Percentiles rank a stretch among this genome's conserved stretches.
Evolutionary conservation across 2,888 invertebrate species (phyloP).

Genomic region (Blera fallax): DNA sequence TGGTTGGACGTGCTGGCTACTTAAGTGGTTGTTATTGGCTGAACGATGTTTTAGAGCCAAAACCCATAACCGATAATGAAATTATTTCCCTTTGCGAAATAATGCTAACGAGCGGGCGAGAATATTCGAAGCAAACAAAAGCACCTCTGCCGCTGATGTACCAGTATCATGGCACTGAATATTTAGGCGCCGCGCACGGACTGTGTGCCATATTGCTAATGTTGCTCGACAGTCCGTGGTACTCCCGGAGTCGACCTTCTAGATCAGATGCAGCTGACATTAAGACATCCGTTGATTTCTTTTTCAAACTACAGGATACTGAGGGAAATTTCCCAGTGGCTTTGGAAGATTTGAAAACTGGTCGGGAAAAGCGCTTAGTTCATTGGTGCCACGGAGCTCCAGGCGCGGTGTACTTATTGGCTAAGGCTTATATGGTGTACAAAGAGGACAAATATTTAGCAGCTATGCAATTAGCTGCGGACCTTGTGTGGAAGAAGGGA

Average conservation of each 20-base stretch:
- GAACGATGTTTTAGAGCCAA: constrained; percentile 79
- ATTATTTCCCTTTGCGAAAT: constrained; percentile 86
- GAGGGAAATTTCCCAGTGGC: constrained; percentile 91
- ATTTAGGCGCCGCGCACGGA: constrained; percentile 86
- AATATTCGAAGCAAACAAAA: constrained; percentile 84
- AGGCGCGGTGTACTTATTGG: constrained; percentile 90
- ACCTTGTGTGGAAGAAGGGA: constrained; percentile 92
- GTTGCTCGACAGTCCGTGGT: constrained; percentile 84
- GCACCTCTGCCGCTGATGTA: constrained; percentile 90
- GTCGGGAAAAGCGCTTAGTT: constrained; percentile 86
- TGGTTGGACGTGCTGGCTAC: constrained; percentile 93
- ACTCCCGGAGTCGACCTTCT: constrained; percentile 76
- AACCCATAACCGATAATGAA: constrained; percentile 81
- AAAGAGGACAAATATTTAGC: constrained; percentile 88
- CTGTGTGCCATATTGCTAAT: constrained; percentile 86
- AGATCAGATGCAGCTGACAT: constrained; percentile 83
- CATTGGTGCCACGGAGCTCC: constrained; percentile 97
- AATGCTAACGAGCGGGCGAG: constrained; percentile 88
- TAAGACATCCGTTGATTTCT: constrained; percentile 86
- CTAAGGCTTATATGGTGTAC: constrained; percentile 89
- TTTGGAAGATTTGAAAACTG: constrained; percentile 84
- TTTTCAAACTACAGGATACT: constrained; percentile 83
- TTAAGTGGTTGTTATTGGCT: constrained; percentile 90
- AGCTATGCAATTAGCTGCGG: constrained; percentile 87
- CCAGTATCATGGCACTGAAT: constrained; percentile 82